Percentiles rank a stretch among this genome's conserved stretches.
These are phyloP conservation scores for Apamea anceps DNA, from an alignment of 2,888 invertebrate species.

Conservation along the genomic window DNA sequence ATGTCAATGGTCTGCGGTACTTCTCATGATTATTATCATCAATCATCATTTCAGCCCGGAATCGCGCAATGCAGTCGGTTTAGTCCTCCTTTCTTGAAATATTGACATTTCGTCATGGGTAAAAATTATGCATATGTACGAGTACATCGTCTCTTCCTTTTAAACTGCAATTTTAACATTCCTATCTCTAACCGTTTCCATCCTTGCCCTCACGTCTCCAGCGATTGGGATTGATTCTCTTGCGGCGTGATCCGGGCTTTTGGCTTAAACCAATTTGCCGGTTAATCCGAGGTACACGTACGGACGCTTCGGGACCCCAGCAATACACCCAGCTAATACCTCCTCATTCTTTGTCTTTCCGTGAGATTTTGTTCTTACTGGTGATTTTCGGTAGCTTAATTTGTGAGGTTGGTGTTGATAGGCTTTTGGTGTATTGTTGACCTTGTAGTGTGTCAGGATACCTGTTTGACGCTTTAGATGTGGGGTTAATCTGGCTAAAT, in stretches of 20 bases:
- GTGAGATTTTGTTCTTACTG: slow-evolving; percentile 60
- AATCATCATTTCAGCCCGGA: not conserved
- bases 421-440: not conserved
- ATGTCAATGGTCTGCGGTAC: not conserved
- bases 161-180: not conserved
- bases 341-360: slow-evolving; percentile 67
- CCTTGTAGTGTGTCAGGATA: not conserved
- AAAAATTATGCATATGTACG: not conserved
- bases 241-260: slow-evolving; percentile 75
- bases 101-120: no score
- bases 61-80: not conserved
- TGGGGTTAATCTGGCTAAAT: not conserved
- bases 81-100: not conserved
- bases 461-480: not conserved
- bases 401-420: slow-evolving; percentile 12
- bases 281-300: slow-evolving; percentile 83
- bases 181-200: slow-evolving; percentile 53
- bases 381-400: slow-evolving; percentile 28
- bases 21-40: not conserved
- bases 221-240: slow-evolving; percentile 83
- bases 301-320: slow-evolving; percentile 76
- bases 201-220: slow-evolving; percentile 64
- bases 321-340: slow-evolving; percentile 55
- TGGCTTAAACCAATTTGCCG: slow-evolving; percentile 85
- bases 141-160: not conserved